phyloP scores from a whole-genome alignment of 2,888 invertebrate genomes.

The Girardia tigrina region DNA sequence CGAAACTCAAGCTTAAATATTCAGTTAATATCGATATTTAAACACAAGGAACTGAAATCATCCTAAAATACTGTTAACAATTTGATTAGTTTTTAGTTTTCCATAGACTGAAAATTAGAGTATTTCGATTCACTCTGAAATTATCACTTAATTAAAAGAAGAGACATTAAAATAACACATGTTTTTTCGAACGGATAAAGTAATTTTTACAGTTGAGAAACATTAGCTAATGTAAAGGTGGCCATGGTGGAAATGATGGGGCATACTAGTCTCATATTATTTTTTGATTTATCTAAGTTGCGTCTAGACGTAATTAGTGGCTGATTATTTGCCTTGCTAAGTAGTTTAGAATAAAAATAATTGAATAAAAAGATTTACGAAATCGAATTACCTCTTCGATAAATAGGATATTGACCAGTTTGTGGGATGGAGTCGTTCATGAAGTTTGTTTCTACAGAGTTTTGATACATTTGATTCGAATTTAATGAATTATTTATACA shows the following conservation, averaged over 20 bases:
- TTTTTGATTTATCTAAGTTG: not conserved
- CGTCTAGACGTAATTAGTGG: conserved; percentile 20
- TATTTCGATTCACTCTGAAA: not conserved
- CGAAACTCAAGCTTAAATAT: no score
- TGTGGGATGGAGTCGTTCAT: not conserved
- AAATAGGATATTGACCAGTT: conserved; percentile 2
- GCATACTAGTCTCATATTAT: not conserved
- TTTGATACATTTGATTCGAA: not conserved
- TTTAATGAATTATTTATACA: not conserved
- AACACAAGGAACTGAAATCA: no score
- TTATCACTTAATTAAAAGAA: not conserved
- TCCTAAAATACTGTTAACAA: no score
- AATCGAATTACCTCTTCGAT: conserved; percentile 9
- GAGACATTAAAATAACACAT: conserved; percentile 14
- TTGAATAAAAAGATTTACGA: not conserved
- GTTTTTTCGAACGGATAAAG: not conserved
- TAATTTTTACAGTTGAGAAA: conserved; percentile 6
- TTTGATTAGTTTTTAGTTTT: no score
- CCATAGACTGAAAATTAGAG: no score
- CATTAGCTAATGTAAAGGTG: not conserved
- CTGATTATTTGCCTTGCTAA: not conserved
- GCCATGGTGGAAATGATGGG: not conserved
- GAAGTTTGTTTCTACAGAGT: not conserved
- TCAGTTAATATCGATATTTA: no score
- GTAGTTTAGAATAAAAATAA: not conserved